Evolutionary conservation across 2,113 vertebrate genomes (phyloP), one percentile per base, ranked within the genome.

Genomic region (Haplochromis burtoni): DNA sequence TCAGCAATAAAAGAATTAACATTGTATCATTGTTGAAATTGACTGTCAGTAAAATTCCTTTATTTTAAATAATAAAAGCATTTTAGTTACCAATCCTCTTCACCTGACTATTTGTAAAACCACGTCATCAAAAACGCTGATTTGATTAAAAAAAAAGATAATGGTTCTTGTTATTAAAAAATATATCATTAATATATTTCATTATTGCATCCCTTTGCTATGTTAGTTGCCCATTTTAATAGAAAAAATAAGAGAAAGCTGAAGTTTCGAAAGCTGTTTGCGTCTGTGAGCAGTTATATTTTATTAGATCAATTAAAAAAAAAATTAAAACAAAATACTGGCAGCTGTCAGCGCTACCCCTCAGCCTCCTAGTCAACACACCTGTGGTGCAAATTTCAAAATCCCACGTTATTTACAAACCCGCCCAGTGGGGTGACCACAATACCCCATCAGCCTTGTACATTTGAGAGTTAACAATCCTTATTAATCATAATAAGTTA

Each of bases 271-370:
- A 5, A 66, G 33, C 33, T 66, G 19, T 66, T 38, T 35, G 19
- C 0, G 0, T n/a, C 31, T 63, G 17, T 66, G 10, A 13, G 11
- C 33, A 68, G 19, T 40, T 68, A 3, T 40, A 66, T 66, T 68
- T 40, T 21, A 68, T 24, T 40, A 68, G 19, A 40, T 73, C 8
- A 45, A 26, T 26, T 42, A 8, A 35, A 0, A 21, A 38, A 42
- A 45, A 24, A 16, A 6, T 10, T 0, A 0, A 10, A 42, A 16
- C n/a, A 13, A 71, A 71, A 24, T 33, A 19, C 4, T 19, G 59
- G 59, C 0, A 0, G 59, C 10, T n/a, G 59, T 1, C 31, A 63
- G 31, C 0, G 2, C 6, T 63, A 12, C 59, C 59, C 2, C 59
- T 35, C 17, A 63, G 10, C 31, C 17, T 35, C 2, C 10, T 35